Base-by-base conservation (phyloP, 2,797 vertebrate species). In the Thalassophryne amazonica region DNA sequence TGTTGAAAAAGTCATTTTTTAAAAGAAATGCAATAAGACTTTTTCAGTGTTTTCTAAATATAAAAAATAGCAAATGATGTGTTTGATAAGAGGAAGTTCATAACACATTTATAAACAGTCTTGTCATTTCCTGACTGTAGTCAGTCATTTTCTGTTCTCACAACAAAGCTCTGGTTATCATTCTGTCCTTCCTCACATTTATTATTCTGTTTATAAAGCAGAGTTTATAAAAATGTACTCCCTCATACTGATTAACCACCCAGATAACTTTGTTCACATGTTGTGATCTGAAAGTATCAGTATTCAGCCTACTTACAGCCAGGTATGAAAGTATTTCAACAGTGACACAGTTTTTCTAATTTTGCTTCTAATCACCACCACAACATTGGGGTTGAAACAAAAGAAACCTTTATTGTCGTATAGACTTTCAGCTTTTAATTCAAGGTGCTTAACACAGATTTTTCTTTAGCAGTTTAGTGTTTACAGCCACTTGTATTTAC, bases 151-250 rank as follows among this genome's bases (percentile, higher is more conserved):
- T 36, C 38, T 53, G 18, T 53, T n/a, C n/a, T n/a, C n/a, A n/a
- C n/a, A n/a, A n/a, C n/a, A n/a, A n/a, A 40, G 36, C 51, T 59
- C 6, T 14, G 15, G 39, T 49, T 66, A 67, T 62, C 61, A n/a
- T n/a, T 68, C 48, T 42, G 29, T 52, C 50, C 55, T 60, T 76
- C 52, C 52, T 59, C 48, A 36, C 9, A 0, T 67, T 76, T 81
- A 68, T 81, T 84, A 49, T 70, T 85, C 23, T 60, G 52, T 52
- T 31, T 57, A 36, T 53, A 37, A 51, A 69, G 60, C 41, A 50
- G 64, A 72, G 53, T 81, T 78, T 77, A n/a, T n/a, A n/a, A n/a
- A n/a, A n/a, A n/a, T n/a, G 48, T 53, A 27, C 49, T 64, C 58
- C 65, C 54, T 40, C 41, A 3, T 22, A 56, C 31, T 61, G 48